A percentile compares a stretch with the other conserved stretches of the same genome.
Conservation (phyloP, 2,888 invertebrate genomes). For the Dasysyrphus albostriatus region DNA sequence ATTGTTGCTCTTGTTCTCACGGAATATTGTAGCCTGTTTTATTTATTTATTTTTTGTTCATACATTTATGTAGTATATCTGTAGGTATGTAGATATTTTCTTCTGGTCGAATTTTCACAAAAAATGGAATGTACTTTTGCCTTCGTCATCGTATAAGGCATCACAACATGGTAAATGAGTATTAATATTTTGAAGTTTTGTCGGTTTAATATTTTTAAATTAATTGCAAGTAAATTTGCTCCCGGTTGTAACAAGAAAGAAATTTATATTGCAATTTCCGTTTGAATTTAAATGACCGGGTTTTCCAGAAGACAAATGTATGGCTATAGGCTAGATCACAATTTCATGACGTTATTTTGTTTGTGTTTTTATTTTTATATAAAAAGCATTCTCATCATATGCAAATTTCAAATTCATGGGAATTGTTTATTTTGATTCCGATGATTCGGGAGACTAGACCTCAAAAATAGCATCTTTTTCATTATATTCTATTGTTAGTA, state of each 20-base stretch:
- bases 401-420: background rate
- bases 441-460: conserved; percentile 6
- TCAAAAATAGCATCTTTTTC: background rate
- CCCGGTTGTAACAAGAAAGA: conserved; percentile 1
- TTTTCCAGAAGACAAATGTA: background rate
- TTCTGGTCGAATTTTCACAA: conserved; percentile 24
- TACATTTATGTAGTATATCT: conserved; percentile 4
- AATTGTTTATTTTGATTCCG: conserved; percentile 21
- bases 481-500: conserved; percentile 2
- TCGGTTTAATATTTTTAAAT: conserved; percentile 12
- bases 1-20: conserved; percentile 66
- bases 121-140: conserved; percentile 42
- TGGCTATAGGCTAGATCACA: conserved; percentile 5
- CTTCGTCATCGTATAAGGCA: conserved; percentile 27
- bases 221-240: conserved; percentile 14
- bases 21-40: conserved; percentile 57
- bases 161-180: conserved; percentile 1
- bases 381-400: conserved; percentile 8
- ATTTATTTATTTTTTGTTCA: conserved; percentile 52
- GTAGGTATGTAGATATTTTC: background rate
- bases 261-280: conserved; percentile 11
- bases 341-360: background rate
- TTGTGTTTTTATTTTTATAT: background rate
- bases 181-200: conserved; percentile 21
- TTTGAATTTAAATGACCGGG: background rate